Percentiles rank a stretch among this genome's conserved stretches.
phyloP scores from a whole-genome alignment of 2,888 invertebrate genomes.

The Troides aeacus region DNA sequence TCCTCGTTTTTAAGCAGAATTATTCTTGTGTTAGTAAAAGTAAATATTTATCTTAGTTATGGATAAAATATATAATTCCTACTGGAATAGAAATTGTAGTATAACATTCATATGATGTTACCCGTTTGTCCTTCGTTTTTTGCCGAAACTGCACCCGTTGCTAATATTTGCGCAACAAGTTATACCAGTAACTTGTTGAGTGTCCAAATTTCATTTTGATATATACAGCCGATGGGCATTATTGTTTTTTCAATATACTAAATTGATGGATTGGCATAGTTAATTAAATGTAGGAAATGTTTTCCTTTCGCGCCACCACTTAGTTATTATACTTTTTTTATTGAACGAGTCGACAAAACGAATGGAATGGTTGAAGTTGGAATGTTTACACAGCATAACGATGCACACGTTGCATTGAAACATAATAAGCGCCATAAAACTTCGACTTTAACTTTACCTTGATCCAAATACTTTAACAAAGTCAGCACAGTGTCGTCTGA shows the following conservation, averaged over 20 bases:
- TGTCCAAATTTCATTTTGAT: background rate
- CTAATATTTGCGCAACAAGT: conserved; percentile 3
- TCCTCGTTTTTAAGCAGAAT: background rate
- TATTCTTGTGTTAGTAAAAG: background rate
- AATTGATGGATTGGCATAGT: background rate
- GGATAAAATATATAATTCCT: background rate
- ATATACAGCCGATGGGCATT: background rate
- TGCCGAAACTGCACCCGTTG: background rate
- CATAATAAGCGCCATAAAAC: background rate
- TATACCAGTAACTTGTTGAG: background rate
- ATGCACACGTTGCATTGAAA: background rate
- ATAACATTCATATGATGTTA: background rate
- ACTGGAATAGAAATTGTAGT: background rate
- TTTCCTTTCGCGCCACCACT: background rate
- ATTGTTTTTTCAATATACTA: background rate
- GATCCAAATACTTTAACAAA: background rate
- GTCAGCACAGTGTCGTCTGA: background rate
- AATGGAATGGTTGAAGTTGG: too few species aligned
- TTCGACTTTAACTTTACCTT: too few species aligned
- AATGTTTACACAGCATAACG: too few species aligned
- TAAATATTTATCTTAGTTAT: background rate
- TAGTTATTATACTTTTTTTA: background rate
- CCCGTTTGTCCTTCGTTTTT: background rate
- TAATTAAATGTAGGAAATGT: background rate
- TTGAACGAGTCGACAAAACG: too few species aligned